Evolutionary conservation across 2,113 vertebrate species (phyloP), one percentile per base, ranked within the genome.

Genomic region (Sisor rabdophorus): DNA sequence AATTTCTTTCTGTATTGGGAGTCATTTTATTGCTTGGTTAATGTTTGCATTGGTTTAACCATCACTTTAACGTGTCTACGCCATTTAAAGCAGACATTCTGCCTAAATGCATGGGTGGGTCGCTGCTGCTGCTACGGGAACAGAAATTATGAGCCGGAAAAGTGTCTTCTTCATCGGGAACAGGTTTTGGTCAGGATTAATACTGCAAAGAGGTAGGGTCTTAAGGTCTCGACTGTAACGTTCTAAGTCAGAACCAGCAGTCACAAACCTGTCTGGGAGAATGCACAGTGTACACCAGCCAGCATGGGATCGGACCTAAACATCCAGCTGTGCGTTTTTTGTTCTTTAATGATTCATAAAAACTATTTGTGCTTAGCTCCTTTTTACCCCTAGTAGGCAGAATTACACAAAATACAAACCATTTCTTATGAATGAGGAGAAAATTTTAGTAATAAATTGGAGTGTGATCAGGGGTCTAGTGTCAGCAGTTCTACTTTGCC

Each of bases 121-220:
- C 60, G 47, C 59, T 64, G 50, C 52, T 56, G 78, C 56, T 63
- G 71, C 32, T 36, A 36, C 40, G 32, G 30, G n/a, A 0, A 47
- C 53, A n/a, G 10, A 6, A 2, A 52, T 55, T 17, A 48, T 26
- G 10, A n/a, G 48, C 40, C 53, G 47, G n/a, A 32, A 48, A 68
- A n/a, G 3, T 13, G 22, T 26, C 15, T 28, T 52, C 65, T 4
- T 52, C 17, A 30, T 19, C n/a, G 50, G 22, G 65, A 64, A 58
- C 56, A 65, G 16, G n/a, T 65, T 53, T 76, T 88, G 84, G 84
- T 85, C 86, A 76, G 17, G 74, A 72, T 58, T 80, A 50, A 80
- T 60, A 55, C 55, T 77, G 79, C 67, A 81, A 56, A 88, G 91
- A 91, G 90, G 92, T 91, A 90, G 89, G 86, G 86, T 88, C 76